Conservation (phyloP, 2,797 vertebrate genomes). For the Karalla daura region DNA sequence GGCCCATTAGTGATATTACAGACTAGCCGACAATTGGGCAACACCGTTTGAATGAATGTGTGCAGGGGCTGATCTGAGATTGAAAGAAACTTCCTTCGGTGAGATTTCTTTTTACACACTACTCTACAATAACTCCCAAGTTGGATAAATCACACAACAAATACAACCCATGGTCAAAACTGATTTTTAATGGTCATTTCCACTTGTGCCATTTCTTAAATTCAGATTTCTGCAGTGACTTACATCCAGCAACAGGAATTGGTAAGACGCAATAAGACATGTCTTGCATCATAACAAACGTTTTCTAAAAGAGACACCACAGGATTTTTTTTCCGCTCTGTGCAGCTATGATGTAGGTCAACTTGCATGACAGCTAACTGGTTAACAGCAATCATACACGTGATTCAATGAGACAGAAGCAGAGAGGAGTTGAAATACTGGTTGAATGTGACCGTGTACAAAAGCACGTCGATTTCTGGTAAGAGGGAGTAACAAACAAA, state of each 20-base stretch:
- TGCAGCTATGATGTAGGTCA: conserved; percentile 35
- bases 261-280: conserved; percentile 49
- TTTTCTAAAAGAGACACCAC: conserved; percentile 48
- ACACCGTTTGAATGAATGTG: too few species aligned
- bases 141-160: conserved; percentile 13
- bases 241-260: conserved; percentile 67
- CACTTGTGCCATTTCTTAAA: conserved; percentile 72
- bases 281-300: conserved; percentile 40
- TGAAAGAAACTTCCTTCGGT: too few species aligned
- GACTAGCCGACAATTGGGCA: too few species aligned
- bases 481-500: conserved; percentile 14
- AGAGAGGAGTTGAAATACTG: conserved; percentile 36
- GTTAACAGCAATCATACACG: conserved; percentile 21
- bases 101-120: too few species aligned
- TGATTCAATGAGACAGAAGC: conserved; percentile 53
- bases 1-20: too few species aligned
- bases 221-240: conserved; percentile 63
- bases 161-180: conserved; percentile 55
- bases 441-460: conserved; percentile 48
- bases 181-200: conserved; percentile 72
- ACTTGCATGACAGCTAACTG: conserved; percentile 20
- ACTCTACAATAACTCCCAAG: neutral
- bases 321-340: conserved; percentile 33
- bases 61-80: too few species aligned
- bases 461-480: conserved; percentile 27